Evolutionary conservation across 2,888 invertebrate genomes (phyloP).

Genomic region (Dryococelus australis): DNA sequence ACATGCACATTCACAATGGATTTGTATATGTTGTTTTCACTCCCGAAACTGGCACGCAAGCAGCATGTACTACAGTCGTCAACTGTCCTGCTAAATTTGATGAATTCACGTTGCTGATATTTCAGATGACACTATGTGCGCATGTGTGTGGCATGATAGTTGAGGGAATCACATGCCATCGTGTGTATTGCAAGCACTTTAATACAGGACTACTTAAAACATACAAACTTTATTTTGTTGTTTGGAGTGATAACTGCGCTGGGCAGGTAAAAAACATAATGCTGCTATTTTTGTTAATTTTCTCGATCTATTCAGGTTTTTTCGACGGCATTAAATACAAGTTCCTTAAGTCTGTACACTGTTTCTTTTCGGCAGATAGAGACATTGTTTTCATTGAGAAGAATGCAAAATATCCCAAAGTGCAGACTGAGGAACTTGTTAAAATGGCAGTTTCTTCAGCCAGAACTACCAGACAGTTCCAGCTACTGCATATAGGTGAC

Average conservation of each 20-base stretch:
- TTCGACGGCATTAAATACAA: slow-evolving; percentile 31
- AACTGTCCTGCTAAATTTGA: too few species aligned
- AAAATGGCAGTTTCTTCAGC: neutral
- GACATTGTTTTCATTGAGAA: slow-evolving; percentile 30
- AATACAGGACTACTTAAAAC: slow-evolving; percentile 10
- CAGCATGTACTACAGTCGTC: too few species aligned
- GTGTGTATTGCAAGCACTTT: neutral
- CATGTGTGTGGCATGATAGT: neutral
- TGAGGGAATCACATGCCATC: neutral
- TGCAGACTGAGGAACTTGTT: slow-evolving; percentile 27
- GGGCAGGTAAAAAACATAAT: neutral
- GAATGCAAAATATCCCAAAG: neutral
- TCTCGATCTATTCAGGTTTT: slow-evolving; percentile 4
- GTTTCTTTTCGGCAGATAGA: slow-evolving; percentile 27
- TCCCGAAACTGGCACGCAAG: too few species aligned
- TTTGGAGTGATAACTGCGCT: slow-evolving; percentile 16
- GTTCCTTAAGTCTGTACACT: neutral
- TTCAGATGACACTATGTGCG: neutral
- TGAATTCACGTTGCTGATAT: neutral
- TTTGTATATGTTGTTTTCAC: too few species aligned
- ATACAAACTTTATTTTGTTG: neutral
- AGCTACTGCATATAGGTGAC: slow-evolving; percentile 12
- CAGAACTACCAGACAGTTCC: neutral
- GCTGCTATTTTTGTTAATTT: slow-evolving; percentile 19
- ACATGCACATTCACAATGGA: too few species aligned